Conservation (phyloP, 2,888 invertebrate genomes). For the Tridacna crocea region DNA sequence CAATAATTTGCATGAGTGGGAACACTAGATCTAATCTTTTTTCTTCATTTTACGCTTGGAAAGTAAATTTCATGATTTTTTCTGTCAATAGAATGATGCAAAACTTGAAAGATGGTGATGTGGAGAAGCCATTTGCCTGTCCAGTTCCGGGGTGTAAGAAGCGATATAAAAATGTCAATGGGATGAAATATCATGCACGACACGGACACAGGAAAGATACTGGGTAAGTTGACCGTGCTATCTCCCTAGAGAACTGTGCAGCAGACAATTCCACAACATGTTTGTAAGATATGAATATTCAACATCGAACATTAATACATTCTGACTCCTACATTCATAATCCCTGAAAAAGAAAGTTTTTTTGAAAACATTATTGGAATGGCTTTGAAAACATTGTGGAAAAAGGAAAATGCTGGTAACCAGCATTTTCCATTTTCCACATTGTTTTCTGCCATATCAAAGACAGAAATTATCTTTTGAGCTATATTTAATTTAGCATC, state of each 20-base stretch:
- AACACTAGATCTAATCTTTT: too few species aligned
- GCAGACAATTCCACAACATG: neutral
- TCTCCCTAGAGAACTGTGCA: neutral
- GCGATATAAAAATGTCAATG: slow-evolving; percentile 94
- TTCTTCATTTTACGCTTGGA: too few species aligned
- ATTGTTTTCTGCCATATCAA: too few species aligned
- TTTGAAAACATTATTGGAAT: neutral
- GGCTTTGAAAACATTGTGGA: neutral
- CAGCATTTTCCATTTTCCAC: too few species aligned
- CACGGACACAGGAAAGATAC: slow-evolving; percentile 94
- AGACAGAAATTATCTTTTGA: neutral
- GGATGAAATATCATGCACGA: slow-evolving; percentile 94
- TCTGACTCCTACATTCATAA: too few species aligned
- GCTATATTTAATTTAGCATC: neutral
- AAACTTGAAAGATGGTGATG: slow-evolving; percentile 79
- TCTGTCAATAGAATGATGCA: slow-evolving; percentile 74
- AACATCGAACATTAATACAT: too few species aligned
- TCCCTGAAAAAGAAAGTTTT: neutral
- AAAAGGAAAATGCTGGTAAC: neutral
- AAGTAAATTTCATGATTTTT: too few species aligned
- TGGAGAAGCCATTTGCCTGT: slow-evolving; percentile 93
- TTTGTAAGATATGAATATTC: too few species aligned
- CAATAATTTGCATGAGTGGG: too few species aligned
- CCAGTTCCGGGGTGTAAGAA: slow-evolving; percentile 94
- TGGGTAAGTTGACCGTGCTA: slow-evolving; percentile 86